Conservation (phyloP, 2,888 invertebrate species). For the Apamea epomidion region DNA sequence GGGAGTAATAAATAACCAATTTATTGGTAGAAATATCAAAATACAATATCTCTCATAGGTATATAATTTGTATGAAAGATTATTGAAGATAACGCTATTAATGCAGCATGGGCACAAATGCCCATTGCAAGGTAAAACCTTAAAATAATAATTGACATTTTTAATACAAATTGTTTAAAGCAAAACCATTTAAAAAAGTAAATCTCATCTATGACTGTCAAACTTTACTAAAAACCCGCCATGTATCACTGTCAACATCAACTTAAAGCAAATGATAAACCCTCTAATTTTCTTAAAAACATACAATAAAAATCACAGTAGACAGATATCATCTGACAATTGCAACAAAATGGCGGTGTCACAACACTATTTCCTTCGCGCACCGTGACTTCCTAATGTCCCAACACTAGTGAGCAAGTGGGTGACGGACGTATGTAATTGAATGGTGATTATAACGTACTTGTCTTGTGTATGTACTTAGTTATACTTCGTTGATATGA, state of each 20-base stretch:
- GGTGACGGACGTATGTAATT: conserved; percentile 79
- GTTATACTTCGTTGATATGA: conserved; percentile 29
- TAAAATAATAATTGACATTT: too few relatives aligned
- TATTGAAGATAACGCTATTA: neutral
- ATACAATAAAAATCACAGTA: conserved; percentile 21
- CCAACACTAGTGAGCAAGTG: conserved; percentile 77
- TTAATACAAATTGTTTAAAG: too few relatives aligned
- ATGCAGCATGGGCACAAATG: neutral
- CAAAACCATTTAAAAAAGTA: neutral
- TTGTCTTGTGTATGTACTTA: conserved; percentile 24
- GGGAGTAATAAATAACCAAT: conserved; percentile 14
- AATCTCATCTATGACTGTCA: neutral
- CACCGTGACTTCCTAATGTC: conserved; percentile 76
- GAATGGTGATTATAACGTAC: conserved; percentile 52
- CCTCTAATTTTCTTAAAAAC: conserved; percentile 1
- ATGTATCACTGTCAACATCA: neutral
- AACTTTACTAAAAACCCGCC: neutral
- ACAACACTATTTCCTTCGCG: conserved; percentile 65
- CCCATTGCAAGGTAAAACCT: too few relatives aligned
- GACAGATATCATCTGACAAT: conserved; percentile 62
- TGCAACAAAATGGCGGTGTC: conserved; percentile 56
- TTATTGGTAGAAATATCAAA: conserved; percentile 11
- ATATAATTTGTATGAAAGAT: neutral
- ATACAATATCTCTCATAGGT: neutral
- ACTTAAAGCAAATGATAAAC: neutral